Conservation (phyloP, 2,113 vertebrate species). For the Stegostoma tigrinum region DNA sequence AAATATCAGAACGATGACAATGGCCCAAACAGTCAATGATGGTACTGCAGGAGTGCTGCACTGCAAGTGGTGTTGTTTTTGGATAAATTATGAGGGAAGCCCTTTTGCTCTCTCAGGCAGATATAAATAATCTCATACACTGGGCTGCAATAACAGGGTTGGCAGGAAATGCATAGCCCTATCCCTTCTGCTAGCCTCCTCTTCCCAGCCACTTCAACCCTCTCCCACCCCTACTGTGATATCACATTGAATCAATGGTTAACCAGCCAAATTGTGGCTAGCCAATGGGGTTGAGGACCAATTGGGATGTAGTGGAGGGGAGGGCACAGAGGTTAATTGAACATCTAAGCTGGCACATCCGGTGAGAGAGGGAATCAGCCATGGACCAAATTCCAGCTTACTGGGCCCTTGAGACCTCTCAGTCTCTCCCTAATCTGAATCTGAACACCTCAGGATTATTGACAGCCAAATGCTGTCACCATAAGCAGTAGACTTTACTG, state of each 20-base stretch:
- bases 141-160: background rate
- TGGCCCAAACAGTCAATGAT: background rate
- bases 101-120: background rate
- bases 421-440: background rate
- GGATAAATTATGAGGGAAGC: background rate
- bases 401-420: too few relatives aligned
- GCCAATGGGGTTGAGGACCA: background rate
- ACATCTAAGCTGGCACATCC: background rate
- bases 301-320: too few relatives aligned
- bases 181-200: too few relatives aligned
- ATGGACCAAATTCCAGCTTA: background rate
- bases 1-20: background rate
- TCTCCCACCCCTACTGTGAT: too few relatives aligned
- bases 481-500: background rate
- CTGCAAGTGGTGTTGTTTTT: background rate
- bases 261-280: background rate
- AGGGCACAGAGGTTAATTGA: background rate
- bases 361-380: too few relatives aligned
- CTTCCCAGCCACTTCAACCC: too few relatives aligned
- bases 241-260: background rate
- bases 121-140: background rate
- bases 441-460: background rate
- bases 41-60: background rate
- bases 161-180: background rate
- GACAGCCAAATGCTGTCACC: background rate